Evolutionary conservation across 2,888 invertebrate species (phyloP).

Genomic region (Spodoptera littoralis): DNA sequence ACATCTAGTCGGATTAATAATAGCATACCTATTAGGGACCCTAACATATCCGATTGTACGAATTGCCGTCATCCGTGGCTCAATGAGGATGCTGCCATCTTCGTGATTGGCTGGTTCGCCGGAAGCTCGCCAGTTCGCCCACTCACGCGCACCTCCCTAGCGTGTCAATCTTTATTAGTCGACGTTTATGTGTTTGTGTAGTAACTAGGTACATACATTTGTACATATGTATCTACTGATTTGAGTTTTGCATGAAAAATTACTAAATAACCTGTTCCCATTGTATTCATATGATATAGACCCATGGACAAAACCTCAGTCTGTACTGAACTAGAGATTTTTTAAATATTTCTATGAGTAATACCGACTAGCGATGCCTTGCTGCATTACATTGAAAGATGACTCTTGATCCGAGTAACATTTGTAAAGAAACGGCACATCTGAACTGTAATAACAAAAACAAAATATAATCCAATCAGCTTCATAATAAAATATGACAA

Average conservation of each 20-base stretch:
- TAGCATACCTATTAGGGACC: constrained; percentile 33
- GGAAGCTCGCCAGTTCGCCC: constrained; percentile 58
- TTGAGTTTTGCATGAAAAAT: no score
- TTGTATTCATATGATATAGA: no score
- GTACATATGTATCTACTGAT: not conserved
- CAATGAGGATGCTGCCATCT: constrained; percentile 81
- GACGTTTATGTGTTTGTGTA: constrained; percentile 22
- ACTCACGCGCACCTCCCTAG: constrained; percentile 61
- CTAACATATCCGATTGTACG: constrained; percentile 41
- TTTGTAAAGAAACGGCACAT: constrained; percentile 25
- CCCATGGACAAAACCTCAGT: no score
- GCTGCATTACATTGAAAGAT: not conserved
- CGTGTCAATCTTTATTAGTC: constrained; percentile 60
- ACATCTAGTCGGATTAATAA: constrained; percentile 23
- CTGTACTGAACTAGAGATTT: no score
- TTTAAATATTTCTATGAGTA: no score
- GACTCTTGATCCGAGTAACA: not conserved
- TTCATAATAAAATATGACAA: constrained; percentile 47
- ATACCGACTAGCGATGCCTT: no score
- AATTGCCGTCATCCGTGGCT: constrained; percentile 76
- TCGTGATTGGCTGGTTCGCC: constrained; percentile 74
- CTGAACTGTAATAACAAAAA: constrained; percentile 34
- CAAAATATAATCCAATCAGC: constrained; percentile 47
- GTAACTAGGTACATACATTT: constrained; percentile 9
- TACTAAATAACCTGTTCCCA: no score